Conservation (phyloP, 2,113 vertebrate genomes). For the Micronycteris hirsuta region DNA sequence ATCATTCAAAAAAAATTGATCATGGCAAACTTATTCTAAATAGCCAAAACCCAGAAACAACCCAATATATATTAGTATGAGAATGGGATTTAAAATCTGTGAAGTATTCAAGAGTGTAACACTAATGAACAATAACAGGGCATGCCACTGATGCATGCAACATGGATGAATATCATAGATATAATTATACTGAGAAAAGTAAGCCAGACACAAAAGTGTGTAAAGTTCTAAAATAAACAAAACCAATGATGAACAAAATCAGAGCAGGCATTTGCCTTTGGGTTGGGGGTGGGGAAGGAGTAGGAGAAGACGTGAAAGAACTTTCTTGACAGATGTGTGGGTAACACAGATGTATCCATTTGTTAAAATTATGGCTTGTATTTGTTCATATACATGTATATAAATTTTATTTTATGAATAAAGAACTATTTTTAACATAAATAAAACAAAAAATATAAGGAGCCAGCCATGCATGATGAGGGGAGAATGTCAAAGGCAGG, state of each 20-base stretch:
- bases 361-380: not conserved
- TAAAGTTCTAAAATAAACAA: not conserved
- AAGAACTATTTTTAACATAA: not conserved
- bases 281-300: not conserved
- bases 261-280: not conserved
- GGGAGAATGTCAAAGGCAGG: not conserved
- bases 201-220: not conserved
- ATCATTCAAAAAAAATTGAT: not conserved
- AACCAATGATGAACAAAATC: not conserved
- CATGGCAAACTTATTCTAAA: not conserved
- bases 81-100: not conserved
- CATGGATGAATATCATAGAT: not conserved
- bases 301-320: not conserved
- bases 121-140: not conserved
- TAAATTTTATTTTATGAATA: not conserved
- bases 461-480: not conserved
- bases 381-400: not conserved
- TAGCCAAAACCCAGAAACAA: not conserved
- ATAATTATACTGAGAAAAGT: not conserved
- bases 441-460: not conserved
- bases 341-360: not conserved
- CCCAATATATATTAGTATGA: not conserved
- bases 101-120: not conserved
- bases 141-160: not conserved
- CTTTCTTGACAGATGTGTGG: not conserved